phyloP scores from a whole-genome alignment of 1,140 invertebrate genomes.

The Drosophila orena region DNA sequence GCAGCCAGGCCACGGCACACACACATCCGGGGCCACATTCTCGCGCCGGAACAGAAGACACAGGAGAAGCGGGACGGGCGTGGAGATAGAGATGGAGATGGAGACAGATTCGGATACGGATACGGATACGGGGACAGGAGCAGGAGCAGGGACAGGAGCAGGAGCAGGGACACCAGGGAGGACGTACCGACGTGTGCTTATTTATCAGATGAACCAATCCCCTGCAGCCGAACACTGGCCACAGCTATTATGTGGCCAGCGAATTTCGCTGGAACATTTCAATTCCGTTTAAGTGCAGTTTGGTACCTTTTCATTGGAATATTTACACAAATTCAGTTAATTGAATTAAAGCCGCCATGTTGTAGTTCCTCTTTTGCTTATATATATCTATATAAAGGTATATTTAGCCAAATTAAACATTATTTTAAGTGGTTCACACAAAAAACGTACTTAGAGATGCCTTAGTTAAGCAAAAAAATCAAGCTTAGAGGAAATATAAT shows the following conservation, averaged over 20 bases:
- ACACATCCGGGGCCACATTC: slow-evolving; percentile 15
- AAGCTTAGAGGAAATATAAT: too few species aligned
- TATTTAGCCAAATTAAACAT: too few species aligned
- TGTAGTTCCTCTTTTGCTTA: too few species aligned
- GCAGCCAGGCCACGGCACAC: slow-evolving; percentile 30
- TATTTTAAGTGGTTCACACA: too few species aligned
- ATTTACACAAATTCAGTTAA: not conserved
- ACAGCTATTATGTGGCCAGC: not conserved
- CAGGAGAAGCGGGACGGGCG: not conserved
- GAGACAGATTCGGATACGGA: too few species aligned
- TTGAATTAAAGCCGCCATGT: not conserved
- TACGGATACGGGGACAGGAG: too few species aligned
- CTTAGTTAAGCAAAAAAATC: too few species aligned
- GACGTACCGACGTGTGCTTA: slow-evolving; percentile 44
- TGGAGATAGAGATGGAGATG: too few species aligned
- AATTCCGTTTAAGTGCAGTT: not conserved
- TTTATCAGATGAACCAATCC: slow-evolving; percentile 67
- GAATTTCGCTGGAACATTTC: not conserved
- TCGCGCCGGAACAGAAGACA: slow-evolving; percentile 47
- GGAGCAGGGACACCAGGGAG: slow-evolving; percentile 4
- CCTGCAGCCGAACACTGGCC: slow-evolving; percentile 20
- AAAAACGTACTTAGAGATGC: too few species aligned
- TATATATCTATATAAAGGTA: too few species aligned
- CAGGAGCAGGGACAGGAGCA: not conserved
- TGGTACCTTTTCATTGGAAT: not conserved